Evolutionary conservation across 2,113 vertebrate species (phyloP).

Genomic region (Corythornis cristatus): DNA sequence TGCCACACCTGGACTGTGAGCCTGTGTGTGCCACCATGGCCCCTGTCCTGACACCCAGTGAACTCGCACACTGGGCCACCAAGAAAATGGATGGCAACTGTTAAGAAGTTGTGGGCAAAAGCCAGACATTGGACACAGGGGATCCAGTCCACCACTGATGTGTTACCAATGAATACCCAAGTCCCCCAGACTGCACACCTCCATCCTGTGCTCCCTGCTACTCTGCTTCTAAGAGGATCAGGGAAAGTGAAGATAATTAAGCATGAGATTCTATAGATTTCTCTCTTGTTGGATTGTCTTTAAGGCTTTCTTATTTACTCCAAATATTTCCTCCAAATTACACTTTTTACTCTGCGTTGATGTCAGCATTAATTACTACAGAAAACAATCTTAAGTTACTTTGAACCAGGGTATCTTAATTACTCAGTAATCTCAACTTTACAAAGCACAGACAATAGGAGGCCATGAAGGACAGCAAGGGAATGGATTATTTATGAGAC

Average conservation of each 20-base stretch:
- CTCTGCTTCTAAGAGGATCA: neutral
- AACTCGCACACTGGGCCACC: neutral
- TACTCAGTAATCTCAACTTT: neutral
- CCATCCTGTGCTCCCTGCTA: neutral
- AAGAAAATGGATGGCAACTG: neutral
- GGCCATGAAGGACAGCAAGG: neutral
- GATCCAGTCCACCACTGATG: neutral
- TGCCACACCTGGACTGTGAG: neutral
- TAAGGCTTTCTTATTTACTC: neutral
- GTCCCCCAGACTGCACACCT: neutral
- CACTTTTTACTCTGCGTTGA: neutral
- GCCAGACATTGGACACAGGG: neutral
- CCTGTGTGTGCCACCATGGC: neutral
- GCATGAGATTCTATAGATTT: neutral
- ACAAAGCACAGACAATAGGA: neutral
- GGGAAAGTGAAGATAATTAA: neutral
- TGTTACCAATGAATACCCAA: neutral
- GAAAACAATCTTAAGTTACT: conserved; percentile 1
- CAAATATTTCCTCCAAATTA: neutral
- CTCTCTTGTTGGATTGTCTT: neutral
- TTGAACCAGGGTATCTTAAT: conserved; percentile 13
- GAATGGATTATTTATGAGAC: neutral
- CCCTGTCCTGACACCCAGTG: neutral
- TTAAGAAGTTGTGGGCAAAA: neutral
- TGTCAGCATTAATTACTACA: conserved; percentile 15